A percentile compares a stretch with the other conserved stretches of the same genome.
These are phyloP conservation scores for Trissolcus basalis DNA, from an alignment of 1,140 invertebrate genomes.

Conservation along the genomic window DNA sequence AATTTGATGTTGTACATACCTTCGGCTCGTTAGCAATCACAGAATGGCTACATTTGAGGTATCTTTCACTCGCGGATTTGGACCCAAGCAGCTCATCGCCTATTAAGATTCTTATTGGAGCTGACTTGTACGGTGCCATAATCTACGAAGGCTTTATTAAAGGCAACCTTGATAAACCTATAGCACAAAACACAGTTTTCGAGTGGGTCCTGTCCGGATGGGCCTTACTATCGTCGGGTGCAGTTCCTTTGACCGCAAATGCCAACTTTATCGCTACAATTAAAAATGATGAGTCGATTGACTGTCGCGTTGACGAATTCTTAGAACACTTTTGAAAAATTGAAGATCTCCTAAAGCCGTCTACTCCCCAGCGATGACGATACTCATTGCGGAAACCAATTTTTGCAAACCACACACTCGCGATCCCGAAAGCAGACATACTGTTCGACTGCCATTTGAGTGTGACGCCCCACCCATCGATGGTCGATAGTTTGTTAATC, in stretches of 20 bases:
- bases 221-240: background rate
- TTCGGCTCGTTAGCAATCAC: background rate
- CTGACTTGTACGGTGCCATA: background rate
- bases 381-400: background rate
- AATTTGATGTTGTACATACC: background rate
- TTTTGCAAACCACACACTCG: background rate
- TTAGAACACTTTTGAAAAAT: background rate
- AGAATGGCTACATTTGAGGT: background rate
- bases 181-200: constrained; percentile 7
- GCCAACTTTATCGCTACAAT: too few relatives aligned
- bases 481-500: too few relatives aligned
- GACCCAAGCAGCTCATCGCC: background rate
- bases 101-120: background rate
- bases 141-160: background rate
- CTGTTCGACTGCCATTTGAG: background rate
- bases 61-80: background rate
- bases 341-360: background rate
- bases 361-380: background rate
- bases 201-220: constrained; percentile 2
- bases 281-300: too few relatives aligned
- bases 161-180: background rate
- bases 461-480: background rate
- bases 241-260: background rate
- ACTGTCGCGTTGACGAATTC: background rate
- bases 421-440: background rate